Evolutionary conservation across 64 coral and sea anemone genomes (phyloP), one percentile per base, ranked within the genome.

Genomic region (Hydrozoanthus tunicans): DNA sequence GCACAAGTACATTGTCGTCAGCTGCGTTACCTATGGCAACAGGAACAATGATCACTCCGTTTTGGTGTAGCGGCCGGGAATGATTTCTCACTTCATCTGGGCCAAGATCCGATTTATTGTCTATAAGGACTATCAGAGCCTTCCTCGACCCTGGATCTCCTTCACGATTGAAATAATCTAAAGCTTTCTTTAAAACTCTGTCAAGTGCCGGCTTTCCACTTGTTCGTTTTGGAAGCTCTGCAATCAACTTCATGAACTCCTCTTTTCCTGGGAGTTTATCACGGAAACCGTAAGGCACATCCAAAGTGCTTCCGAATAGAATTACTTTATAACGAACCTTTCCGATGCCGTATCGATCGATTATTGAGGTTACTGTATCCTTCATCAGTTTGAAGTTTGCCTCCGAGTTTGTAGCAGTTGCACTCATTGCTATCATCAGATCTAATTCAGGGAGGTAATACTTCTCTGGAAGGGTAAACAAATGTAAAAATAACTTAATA

Each of bases 341-440:
- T 54, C 90, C 90, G 13, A 93, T 92, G 25, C 93, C 95, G 78
- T 97, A 97, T 81, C 79, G 84, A 64, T 97, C 89, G 53, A 97
- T 91, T n/a, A 97, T 81, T 13, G 95, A 94, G 15, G 81, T 81
- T 3, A 94, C 77, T 51, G 92, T 53, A 55, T 81, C 70, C 27
- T 91, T 94, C 78, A 92, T 94, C 5, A 92, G 72, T 70, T 91
- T 55, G 32, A 94, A 97, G 62, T 90, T 92, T 83, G 62, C 73
- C 10, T 90, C 84, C 51, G 78, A 79, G 64, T 94, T 78, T 7
- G 68, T 23, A 10, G 77, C 73, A 3, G 95, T 97, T 8, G 95
- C 81, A 77, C 92, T 91, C 26, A 97, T 56, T 14, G 90, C 92
- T 62, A 97, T 70, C 12, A 75, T 90, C 3, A 97, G 72, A 69